Conservation (phyloP, 2,888 invertebrate genomes). For the Diloba caeruleocephala region DNA sequence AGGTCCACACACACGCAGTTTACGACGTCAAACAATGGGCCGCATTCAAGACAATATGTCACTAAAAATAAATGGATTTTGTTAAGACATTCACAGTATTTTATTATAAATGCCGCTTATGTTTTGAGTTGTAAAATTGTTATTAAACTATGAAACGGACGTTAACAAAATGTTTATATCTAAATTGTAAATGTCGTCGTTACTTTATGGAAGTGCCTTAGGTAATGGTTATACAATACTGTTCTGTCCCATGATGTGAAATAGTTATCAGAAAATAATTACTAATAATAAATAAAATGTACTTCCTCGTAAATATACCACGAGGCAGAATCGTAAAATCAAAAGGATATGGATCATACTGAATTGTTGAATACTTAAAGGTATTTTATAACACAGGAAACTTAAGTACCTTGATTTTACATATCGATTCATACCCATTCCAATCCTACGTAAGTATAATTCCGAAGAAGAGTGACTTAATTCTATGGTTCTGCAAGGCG, state of each 20-base stretch:
- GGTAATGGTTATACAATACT: conserved; percentile 4
- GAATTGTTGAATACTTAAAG: too few species aligned
- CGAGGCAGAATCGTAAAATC: too few species aligned
- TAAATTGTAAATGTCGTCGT: conserved; percentile 43
- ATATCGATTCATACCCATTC: conserved; percentile 16
- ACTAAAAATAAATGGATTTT: conserved; percentile 73
- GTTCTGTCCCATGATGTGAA: conserved; percentile 3
- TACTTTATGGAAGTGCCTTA: conserved; percentile 30
- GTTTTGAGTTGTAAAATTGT: conserved; percentile 55
- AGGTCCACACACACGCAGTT: conserved; percentile 61
- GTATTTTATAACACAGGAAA: not conserved
- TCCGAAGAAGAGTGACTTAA: conserved; percentile 40
- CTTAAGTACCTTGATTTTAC: conserved; percentile 6
- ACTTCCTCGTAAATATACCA: too few species aligned
- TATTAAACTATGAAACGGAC: conserved; percentile 47
- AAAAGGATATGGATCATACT: too few species aligned
- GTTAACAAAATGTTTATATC: conserved; percentile 39
- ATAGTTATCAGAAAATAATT: too few species aligned
- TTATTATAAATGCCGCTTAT: conserved; percentile 56
- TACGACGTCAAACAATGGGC: conserved; percentile 73
- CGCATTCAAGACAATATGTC: conserved; percentile 76
- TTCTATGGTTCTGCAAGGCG: conserved; percentile 33
- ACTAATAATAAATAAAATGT: too few species aligned
- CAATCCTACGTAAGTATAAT: conserved; percentile 17
- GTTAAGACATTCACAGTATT: conserved; percentile 61